A percentile compares a stretch with the other conserved stretches of the same genome.
phyloP scores from a whole-genome alignment of 2,888 invertebrate species.

The Drosophila limbata region DNA sequence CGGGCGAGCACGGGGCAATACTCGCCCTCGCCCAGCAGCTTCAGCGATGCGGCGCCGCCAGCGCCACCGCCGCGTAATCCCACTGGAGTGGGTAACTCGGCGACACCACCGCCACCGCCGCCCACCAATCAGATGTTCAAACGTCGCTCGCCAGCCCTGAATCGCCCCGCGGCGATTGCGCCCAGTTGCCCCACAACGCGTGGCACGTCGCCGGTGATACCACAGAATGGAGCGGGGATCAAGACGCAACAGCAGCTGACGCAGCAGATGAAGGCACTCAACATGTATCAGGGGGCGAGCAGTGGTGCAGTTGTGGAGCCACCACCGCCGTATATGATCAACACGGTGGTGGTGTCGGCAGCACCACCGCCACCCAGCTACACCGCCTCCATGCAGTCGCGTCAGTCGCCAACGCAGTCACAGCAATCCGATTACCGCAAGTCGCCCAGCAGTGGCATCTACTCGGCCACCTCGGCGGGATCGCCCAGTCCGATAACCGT shows the following conservation, averaged over 20 bases:
- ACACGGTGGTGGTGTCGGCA: conserved; percentile 83
- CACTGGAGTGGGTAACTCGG: conserved; percentile 86
- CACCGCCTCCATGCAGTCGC: conserved; percentile 93
- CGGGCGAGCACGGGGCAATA: conserved; percentile 85
- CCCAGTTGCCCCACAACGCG: conserved; percentile 90
- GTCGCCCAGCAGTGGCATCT: conserved; percentile 94
- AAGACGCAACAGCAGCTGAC: conserved; percentile 94
- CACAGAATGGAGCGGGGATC: conserved; percentile 87
- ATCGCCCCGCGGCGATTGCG: conserved; percentile 86
- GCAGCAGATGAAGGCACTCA: conserved; percentile 95
- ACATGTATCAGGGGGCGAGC: conserved; percentile 89
- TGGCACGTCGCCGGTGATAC: conserved; percentile 85
- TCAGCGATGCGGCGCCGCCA: conserved; percentile 88
- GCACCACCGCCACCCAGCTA: conserved; percentile 90
- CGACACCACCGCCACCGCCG: conserved; percentile 88
- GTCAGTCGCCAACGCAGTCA: conserved; percentile 93
- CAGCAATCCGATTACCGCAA: conserved; percentile 92
- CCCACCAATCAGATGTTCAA: conserved; percentile 90
- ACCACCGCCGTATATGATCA: conserved; percentile 89
- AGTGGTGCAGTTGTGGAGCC: conserved; percentile 90
- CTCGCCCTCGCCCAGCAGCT: conserved; percentile 87
- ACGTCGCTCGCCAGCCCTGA: conserved; percentile 91
- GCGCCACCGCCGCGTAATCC: conserved; percentile 91
- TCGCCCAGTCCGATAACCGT: conserved; percentile 94
- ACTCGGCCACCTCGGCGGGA: conserved; percentile 93